These are phyloP conservation scores for Muntiacus reevesi DNA, from an alignment of 2,113 vertebrate species.

Conservation along the genomic window DNA sequence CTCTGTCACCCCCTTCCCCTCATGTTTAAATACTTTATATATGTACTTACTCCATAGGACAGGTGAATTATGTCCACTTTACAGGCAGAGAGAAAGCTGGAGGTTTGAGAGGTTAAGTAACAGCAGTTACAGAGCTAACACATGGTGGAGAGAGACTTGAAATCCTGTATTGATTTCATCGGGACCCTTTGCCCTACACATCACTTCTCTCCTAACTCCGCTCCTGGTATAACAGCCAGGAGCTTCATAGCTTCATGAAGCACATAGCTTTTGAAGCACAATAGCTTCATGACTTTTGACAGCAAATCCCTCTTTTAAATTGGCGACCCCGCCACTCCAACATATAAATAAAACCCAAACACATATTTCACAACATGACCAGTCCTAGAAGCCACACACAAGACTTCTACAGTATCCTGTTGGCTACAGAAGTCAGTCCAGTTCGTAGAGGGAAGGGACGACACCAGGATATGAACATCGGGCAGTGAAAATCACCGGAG, in stretches of 20 bases:
- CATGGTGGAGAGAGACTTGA: neutral
- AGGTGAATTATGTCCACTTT: neutral
- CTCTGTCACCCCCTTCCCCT: neutral
- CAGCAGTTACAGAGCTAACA: too few relatives aligned
- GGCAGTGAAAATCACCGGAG: accelerated
- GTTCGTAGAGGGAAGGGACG: neutral
- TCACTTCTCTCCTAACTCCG: too few relatives aligned
- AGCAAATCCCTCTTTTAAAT: neutral
- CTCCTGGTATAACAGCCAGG: neutral
- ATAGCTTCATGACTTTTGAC: neutral
- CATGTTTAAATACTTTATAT: neutral
- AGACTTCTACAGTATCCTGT: neutral
- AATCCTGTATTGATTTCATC: neutral
- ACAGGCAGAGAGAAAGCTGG: neutral
- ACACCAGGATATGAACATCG: accelerated
- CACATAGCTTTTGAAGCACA: neutral
- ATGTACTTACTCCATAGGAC: neutral
- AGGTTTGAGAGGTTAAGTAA: neutral
- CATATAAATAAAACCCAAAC: neutral
- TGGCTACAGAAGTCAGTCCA: neutral
- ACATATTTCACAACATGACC: neutral
- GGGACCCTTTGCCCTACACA: neutral
- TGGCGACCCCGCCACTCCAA: neutral
- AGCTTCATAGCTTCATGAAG: too few relatives aligned
- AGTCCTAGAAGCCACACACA: neutral